Evolutionary conservation across 2,113 vertebrate genomes (phyloP), one percentile per base, ranked within the genome.

Genomic region (Phalacrocorax aristotelis): DNA sequence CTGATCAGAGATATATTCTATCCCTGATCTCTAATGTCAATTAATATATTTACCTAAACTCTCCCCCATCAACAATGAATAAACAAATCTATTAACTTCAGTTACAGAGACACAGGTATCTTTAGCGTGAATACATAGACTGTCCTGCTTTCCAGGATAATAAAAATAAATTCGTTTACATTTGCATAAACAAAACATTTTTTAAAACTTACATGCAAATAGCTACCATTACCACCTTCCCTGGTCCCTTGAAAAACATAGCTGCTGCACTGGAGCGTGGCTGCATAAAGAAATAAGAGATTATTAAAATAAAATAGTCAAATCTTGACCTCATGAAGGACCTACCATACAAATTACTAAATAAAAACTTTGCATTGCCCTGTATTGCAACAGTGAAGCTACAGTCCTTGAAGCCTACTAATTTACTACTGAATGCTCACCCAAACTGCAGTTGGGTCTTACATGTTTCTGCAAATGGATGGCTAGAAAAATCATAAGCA

Each of bases 151-250:
- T 49, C n/a, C 55, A 78, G 16, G 49, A 92, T 62, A 94, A 87
- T 30, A 90, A 49, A 92, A 83, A 68, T 26, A 25, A 83, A 60
- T 72, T 55, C 71, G 34, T 92, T 78, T 55, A 42, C 10, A 89
- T 9, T 88, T 94, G 49, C 76, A 83, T 46, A 87, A 97, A 77
- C 25, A 84, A 95, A 92, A 38, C 13, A 11, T 15, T 78, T 95
- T 92, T 85, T 25, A 17, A 87, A 95, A 98, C 99, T 99, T 98
- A 99, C 99, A 99, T 99, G 98, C 99, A 99, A 97, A 99, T 99
- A 68, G 99, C 99, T 57, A 99, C 99, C 98, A 99, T 99, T 72
- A 99, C 99, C 95, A 99, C 99, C 95, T 99, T 99, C 91, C 99
- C 99, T 46, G 99, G 99, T 65, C 99, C 99, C 96, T 99, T 99